A percentile compares a stretch with the other conserved stretches of the same genome.
These are phyloP conservation scores for Stenotaenia linearis DNA, from an alignment of 2,888 invertebrate species.

Conservation along the genomic window DNA sequence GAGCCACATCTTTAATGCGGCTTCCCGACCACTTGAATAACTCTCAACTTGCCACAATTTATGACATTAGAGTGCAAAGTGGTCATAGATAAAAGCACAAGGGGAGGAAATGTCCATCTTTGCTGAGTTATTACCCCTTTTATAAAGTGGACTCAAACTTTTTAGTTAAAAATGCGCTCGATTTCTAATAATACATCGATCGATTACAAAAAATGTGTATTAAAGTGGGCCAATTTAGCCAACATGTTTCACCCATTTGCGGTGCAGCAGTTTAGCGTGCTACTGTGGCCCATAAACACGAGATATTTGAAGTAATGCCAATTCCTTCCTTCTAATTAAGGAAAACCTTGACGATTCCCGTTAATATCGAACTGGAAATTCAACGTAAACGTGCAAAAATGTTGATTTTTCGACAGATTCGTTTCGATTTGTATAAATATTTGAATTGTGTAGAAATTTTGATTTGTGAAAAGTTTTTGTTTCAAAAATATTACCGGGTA, in stretches of 20 bases:
- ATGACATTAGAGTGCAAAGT: neutral
- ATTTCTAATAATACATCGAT: neutral
- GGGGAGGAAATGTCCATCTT: neutral
- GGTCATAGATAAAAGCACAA: neutral
- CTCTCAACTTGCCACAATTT: constrained; percentile 11
- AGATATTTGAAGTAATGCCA: neutral
- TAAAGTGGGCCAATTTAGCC: neutral
- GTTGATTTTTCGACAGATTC: too few relatives aligned
- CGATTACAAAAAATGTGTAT: neutral
- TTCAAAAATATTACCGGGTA: too few relatives aligned
- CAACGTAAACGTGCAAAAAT: too few relatives aligned
- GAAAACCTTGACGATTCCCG: too few relatives aligned
- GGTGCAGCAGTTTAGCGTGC: neutral
- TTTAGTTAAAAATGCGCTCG: neutral
- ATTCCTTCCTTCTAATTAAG: neutral
- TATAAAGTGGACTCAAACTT: neutral
- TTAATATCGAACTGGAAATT: too few relatives aligned
- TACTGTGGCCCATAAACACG: neutral
- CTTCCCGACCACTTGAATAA: constrained; percentile 14
- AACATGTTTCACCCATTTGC: neutral
- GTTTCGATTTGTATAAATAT: too few relatives aligned
- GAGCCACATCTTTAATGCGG: neutral
- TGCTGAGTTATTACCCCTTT: neutral
- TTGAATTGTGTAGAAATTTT: too few relatives aligned
- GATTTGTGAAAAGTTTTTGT: too few relatives aligned